Evolutionary conservation across 2,113 vertebrate genomes (phyloP).

Genomic region (Centropus bengalensis): DNA sequence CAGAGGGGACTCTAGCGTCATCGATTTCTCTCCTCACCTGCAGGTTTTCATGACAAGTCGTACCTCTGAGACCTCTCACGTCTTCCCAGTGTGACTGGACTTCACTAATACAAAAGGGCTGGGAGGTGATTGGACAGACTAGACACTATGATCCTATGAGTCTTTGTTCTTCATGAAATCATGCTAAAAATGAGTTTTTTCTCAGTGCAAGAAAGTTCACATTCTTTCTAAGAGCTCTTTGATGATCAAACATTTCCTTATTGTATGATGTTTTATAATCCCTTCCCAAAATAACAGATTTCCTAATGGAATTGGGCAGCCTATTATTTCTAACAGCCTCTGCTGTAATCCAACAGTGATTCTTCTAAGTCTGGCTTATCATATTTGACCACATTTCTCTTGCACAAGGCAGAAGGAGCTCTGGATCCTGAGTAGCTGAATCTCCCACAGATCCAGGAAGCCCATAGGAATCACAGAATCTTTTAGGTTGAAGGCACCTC

Average conservation of each 20-base stretch:
- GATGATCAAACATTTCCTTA: slow-evolving; percentile 50
- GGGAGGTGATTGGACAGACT: neutral
- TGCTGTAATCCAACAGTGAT: neutral
- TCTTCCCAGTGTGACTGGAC: neutral
- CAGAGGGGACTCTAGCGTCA: neutral
- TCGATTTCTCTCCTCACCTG: neutral
- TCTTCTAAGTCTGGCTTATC: neutral
- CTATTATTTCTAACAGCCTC: neutral
- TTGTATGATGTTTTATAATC: neutral
- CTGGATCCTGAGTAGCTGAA: neutral
- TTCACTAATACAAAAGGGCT: neutral
- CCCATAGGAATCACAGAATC: neutral
- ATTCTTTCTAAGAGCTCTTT: slow-evolving; percentile 27
- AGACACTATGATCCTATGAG: neutral
- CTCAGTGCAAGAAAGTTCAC: slow-evolving; percentile 31
- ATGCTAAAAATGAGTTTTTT: slow-evolving; percentile 35
- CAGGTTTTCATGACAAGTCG: neutral
- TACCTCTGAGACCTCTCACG: neutral
- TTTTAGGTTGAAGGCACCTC: neutral
- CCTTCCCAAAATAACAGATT: slow-evolving; percentile 23
- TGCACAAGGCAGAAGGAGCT: neutral
- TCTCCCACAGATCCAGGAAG: neutral
- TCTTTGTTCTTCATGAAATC: slow-evolving; percentile 13
- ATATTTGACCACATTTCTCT: neutral
- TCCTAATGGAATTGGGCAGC: neutral